Conservation (phyloP, 2,113 vertebrate species). For the Onychostruthus taczanowskii region DNA sequence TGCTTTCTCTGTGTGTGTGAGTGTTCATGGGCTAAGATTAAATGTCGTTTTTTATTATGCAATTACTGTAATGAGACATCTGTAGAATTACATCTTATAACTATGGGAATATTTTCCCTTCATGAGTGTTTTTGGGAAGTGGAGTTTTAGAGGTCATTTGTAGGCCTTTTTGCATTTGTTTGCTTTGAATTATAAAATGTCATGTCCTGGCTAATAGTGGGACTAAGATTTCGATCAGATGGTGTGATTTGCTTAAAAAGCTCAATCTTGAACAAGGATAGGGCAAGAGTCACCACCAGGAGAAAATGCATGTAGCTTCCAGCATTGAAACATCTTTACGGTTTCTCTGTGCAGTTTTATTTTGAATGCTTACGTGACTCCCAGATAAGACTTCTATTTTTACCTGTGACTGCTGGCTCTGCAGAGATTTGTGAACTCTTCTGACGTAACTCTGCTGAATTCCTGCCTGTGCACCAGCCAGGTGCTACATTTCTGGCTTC, state of each 20-base stretch:
- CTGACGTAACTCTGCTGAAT: not conserved
- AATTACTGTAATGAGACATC: not conserved
- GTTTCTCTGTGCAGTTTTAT: not conserved
- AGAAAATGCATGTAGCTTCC: not conserved
- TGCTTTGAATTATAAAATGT: not conserved
- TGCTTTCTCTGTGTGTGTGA: not conserved
- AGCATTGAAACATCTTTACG: not conserved
- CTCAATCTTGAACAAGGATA: not conserved
- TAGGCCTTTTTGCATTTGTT: not conserved
- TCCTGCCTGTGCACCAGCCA: constrained; percentile 22
- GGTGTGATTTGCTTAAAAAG: not conserved
- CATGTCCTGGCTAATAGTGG: not conserved
- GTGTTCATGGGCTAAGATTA: not conserved
- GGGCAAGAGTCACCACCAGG: not conserved
- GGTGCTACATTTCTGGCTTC: constrained; percentile 27
- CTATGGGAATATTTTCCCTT: not conserved
- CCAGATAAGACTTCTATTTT: not conserved
- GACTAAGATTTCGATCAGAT: not conserved
- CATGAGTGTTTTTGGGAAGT: not conserved
- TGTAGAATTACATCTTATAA: not conserved
- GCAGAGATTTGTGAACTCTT: not conserved
- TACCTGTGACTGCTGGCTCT: not conserved
- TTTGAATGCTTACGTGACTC: not conserved
- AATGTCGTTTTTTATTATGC: not conserved
- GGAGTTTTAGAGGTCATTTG: not conserved